Percentiles rank a stretch among this genome's conserved stretches.
Evolutionary conservation across 2,797 vertebrate species (phyloP).

Genomic region (Cyclopterus lumpus): DNA sequence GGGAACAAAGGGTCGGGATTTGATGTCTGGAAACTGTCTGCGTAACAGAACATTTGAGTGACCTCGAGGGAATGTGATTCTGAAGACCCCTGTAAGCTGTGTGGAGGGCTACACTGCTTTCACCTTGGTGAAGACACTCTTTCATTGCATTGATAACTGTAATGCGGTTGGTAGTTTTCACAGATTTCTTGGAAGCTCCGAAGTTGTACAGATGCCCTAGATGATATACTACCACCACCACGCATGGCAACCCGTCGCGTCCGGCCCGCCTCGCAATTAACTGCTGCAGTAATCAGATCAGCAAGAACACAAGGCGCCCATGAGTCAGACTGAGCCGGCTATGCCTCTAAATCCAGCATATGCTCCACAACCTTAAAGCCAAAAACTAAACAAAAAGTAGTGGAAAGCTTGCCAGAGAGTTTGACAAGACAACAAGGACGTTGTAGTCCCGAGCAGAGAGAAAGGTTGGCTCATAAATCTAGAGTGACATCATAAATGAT

Average conservation of each 20-base stretch:
- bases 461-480: slow-evolving; percentile 14
- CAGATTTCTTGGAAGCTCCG: slow-evolving; percentile 12
- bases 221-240: slow-evolving; percentile 31
- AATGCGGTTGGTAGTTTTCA: background rate
- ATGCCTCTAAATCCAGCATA: slow-evolving; percentile 28
- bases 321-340: background rate
- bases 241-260: slow-evolving; percentile 29
- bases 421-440: slow-evolving; percentile 26
- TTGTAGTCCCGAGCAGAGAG: background rate
- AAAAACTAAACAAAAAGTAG: slow-evolving; percentile 8
- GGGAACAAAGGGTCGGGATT: no score
- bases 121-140: background rate
- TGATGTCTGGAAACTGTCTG: no score
- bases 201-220: slow-evolving; percentile 37
- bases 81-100: background rate
- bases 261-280: background rate
- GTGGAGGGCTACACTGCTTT: background rate
- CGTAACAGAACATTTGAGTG: background rate
- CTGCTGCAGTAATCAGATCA: slow-evolving; percentile 21
- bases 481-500: slow-evolving; percentile 2
- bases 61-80: background rate
- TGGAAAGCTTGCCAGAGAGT: slow-evolving; percentile 36
- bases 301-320: slow-evolving; percentile 5
- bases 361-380: slow-evolving; percentile 8
- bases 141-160: background rate